phyloP scores from a whole-genome alignment of 2,888 invertebrate species.

The Hemithea aestivaria region DNA sequence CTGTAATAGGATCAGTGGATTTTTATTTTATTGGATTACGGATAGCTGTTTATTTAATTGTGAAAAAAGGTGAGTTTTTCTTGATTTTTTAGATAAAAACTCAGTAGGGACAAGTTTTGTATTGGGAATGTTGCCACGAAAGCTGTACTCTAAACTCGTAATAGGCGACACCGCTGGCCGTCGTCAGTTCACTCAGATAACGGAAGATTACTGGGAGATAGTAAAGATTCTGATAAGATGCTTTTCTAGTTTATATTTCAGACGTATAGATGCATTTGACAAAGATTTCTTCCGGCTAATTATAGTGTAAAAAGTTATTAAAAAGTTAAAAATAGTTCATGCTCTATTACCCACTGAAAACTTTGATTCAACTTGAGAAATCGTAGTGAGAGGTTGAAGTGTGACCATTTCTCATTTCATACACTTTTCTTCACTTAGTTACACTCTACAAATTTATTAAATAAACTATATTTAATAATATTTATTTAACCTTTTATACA shows the following conservation, averaged over 20 bases:
- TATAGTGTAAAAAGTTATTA: slow-evolving; percentile 3
- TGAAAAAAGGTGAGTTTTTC: slow-evolving; percentile 60
- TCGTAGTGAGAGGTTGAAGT: slow-evolving; percentile 50
- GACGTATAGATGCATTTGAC: slow-evolving; percentile 23
- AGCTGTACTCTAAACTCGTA: slow-evolving; percentile 50
- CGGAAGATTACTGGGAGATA: slow-evolving; percentile 66
- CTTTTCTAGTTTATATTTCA: slow-evolving; percentile 29
- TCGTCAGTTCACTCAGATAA: slow-evolving; percentile 51
- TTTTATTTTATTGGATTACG: slow-evolving; percentile 72
- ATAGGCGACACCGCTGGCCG: slow-evolving; percentile 40
- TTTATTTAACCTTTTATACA: no score
- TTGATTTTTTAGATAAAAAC: slow-evolving; percentile 13
- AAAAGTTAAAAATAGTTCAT: slow-evolving; percentile 36
- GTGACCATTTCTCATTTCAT: slow-evolving; percentile 32
- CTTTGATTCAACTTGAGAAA: slow-evolving; percentile 48
- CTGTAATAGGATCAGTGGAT: slow-evolving; percentile 73
- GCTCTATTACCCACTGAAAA: slow-evolving; percentile 55
- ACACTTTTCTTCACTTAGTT: slow-evolving; percentile 27
- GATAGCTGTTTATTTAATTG: slow-evolving; percentile 63
- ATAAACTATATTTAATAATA: no score
- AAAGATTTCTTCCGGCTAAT: slow-evolving; percentile 7
- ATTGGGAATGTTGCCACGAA: slow-evolving; percentile 55
- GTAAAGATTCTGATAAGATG: slow-evolving; percentile 70
- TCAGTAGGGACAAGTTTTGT: neutral
- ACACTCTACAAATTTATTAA: slow-evolving; percentile 18